phyloP scores from a whole-genome alignment of 2,797 vertebrate genomes.

The Cyclura pinguis region DNA sequence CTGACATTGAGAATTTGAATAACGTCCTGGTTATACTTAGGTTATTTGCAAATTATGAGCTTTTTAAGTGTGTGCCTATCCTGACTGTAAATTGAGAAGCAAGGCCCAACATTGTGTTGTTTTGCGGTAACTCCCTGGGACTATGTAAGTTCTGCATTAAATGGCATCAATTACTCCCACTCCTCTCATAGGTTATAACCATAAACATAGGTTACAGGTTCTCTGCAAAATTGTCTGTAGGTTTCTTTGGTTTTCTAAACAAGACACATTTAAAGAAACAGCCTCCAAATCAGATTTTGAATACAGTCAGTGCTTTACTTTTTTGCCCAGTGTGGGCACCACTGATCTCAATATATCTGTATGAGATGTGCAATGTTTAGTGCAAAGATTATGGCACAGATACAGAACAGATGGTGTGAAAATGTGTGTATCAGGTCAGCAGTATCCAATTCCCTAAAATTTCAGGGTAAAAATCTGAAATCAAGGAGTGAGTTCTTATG shows the following conservation, averaged over 20 bases:
- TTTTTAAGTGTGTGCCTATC: background rate
- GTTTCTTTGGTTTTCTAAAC: background rate
- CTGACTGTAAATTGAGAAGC: background rate
- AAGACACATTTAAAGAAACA: background rate
- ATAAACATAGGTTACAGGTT: background rate
- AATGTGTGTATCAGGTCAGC: background rate
- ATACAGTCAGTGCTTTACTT: background rate
- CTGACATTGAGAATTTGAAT: conserved; percentile 24
- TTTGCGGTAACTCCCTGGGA: background rate
- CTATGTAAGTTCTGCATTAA: background rate
- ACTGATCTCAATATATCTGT: background rate
- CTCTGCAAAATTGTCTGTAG: background rate
- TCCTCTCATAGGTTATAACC: no score
- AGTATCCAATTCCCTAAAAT: background rate
- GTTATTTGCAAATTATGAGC: background rate
- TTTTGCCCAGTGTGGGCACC: background rate
- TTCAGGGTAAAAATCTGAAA: background rate
- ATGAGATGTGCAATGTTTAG: background rate
- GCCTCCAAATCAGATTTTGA: no score
- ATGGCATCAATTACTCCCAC: no score
- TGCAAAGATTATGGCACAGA: background rate
- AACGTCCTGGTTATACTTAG: background rate
- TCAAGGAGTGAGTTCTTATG: background rate
- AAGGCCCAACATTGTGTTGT: background rate
- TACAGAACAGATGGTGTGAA: background rate